These are phyloP conservation scores for Aphaenogaster floridana DNA, from an alignment of 1,140 invertebrate species.

Conservation along the genomic window DNA sequence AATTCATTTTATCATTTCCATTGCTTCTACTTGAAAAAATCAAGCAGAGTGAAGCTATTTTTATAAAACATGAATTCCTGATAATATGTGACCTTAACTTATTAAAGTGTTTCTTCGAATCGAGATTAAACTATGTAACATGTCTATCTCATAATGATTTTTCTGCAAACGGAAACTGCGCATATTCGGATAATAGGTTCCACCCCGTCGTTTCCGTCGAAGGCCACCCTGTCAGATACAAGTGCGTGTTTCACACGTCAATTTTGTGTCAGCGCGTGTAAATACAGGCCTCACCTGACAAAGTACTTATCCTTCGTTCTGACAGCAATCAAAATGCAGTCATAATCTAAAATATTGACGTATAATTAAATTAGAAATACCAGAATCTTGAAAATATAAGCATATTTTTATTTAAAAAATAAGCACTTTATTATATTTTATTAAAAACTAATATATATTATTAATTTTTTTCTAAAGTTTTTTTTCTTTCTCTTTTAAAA, in stretches of 20 bases:
- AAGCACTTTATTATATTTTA: not conserved
- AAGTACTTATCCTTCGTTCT: constrained; percentile 56
- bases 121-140: constrained; percentile 1
- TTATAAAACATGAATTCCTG: not conserved
- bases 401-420: not conserved
- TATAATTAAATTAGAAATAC: not conserved
- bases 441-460: not conserved
- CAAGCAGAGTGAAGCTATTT: not conserved
- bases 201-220: constrained; percentile 40
- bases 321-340: constrained; percentile 41
- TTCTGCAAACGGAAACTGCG: constrained; percentile 36
- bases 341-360: constrained; percentile 31
- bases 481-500: not conserved
- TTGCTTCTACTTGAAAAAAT: not conserved
- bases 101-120: constrained; percentile 4
- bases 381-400: not conserved
- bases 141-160: constrained; percentile 13
- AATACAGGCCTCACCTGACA: constrained; percentile 76
- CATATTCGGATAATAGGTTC: constrained; percentile 48
- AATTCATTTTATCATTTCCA: not conserved
- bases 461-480: not conserved
- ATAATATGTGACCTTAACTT: not conserved
- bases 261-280: constrained; percentile 78
- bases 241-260: constrained; percentile 84
- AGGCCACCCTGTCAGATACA: constrained; percentile 76